phyloP scores from a whole-genome alignment of 2,797 vertebrate genomes.

The Gouania willdenowi region DNA sequence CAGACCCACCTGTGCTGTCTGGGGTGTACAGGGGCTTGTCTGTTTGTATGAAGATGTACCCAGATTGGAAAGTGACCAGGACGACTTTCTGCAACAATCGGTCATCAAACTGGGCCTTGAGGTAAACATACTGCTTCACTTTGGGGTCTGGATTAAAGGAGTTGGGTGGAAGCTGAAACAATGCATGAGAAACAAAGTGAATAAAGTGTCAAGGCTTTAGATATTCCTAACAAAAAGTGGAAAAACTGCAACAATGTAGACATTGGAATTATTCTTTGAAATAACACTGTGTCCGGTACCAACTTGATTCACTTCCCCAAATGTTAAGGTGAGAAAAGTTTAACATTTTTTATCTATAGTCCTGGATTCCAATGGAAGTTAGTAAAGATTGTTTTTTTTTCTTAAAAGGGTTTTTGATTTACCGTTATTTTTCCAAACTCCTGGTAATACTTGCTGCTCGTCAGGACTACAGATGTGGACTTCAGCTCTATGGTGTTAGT shows the following conservation, averaged over 20 bases:
- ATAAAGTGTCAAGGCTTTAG: too few relatives aligned
- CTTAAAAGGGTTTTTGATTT: constrained; percentile 1
- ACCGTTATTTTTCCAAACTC: constrained; percentile 36
- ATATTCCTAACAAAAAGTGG: too few relatives aligned
- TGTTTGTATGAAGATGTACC: constrained; percentile 73
- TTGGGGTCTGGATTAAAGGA: background rate
- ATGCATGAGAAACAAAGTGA: too few relatives aligned
- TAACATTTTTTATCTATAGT: too few relatives aligned
- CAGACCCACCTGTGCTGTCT: constrained; percentile 49
- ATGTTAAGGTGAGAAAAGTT: too few relatives aligned
- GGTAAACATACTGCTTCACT: constrained; percentile 62
- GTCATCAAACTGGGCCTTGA: constrained; percentile 48
- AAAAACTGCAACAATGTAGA: too few relatives aligned
- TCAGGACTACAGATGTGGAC: constrained; percentile 14
- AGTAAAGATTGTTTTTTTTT: too few relatives aligned
- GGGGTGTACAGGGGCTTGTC: constrained; percentile 85
- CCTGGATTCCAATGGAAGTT: too few relatives aligned
- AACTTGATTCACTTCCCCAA: too few relatives aligned
- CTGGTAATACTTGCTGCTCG: constrained; percentile 15
- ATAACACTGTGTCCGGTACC: too few relatives aligned
- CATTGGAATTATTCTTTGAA: too few relatives aligned
- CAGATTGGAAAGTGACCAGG: constrained; percentile 74
- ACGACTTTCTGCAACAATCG: constrained; percentile 68
- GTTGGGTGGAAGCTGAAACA: constrained; percentile 31
- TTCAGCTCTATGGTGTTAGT: background rate